phyloP scores from a whole-genome alignment of 2,113 vertebrate species.

The Porphyrio hochstetteri region DNA sequence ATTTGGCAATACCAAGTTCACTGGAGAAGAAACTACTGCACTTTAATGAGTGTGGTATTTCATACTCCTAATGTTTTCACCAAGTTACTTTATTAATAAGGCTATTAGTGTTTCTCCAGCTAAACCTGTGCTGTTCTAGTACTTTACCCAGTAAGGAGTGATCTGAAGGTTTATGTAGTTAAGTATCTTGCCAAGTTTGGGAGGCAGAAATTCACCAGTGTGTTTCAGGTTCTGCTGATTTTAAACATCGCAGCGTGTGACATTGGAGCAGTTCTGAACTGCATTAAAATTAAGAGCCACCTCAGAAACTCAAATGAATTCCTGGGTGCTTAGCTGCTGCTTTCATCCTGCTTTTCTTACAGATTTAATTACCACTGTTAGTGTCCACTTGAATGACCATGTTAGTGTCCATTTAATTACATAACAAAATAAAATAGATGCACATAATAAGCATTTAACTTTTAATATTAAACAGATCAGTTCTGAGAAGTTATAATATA shows the following conservation, averaged over 20 bases:
- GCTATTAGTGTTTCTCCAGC: neutral
- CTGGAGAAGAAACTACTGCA: neutral
- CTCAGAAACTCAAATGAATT: neutral
- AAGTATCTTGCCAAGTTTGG: neutral
- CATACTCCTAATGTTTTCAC: neutral
- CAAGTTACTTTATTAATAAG: neutral
- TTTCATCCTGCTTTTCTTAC: neutral
- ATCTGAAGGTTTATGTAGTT: neutral
- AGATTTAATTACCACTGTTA: neutral
- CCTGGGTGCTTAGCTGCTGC: neutral
- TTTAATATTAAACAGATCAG: neutral
- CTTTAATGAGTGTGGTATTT: neutral
- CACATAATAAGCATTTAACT: neutral
- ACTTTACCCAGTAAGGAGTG: neutral
- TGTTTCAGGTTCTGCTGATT: constrained; percentile 22
- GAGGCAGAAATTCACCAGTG: neutral
- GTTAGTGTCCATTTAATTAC: neutral
- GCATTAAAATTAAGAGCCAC: neutral
- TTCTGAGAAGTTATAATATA: neutral
- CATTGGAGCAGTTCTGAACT: constrained; percentile 3
- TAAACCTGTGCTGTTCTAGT: neutral
- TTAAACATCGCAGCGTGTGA: neutral
- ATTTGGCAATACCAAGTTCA: neutral
- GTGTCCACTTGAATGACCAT: neutral
- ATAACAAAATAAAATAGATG: neutral